phyloP scores from a whole-genome alignment of 2,797 vertebrate genomes.

The Pteronotus mesoamericanus region DNA sequence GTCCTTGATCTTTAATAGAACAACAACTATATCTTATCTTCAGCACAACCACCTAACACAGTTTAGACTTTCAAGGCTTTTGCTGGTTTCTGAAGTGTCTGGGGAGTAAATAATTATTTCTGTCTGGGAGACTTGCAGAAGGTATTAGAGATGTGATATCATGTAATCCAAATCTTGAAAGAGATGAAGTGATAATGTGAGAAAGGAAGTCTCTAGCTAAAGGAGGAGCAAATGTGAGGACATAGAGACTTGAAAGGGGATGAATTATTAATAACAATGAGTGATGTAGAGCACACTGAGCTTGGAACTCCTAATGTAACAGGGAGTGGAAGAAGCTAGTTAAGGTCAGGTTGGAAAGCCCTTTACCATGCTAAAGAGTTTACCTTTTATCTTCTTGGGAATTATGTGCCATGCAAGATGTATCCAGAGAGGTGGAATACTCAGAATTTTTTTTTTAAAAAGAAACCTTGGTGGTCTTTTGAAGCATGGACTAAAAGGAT shows the following conservation, averaged over 20 bases:
- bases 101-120: not conserved
- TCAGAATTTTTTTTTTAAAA: not conserved
- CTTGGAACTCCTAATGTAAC: not conserved
- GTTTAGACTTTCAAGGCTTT: not conserved
- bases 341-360: not conserved
- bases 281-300: not conserved
- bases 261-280: not conserved
- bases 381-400: not conserved
- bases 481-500: not conserved
- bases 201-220: not conserved
- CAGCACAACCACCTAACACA: not conserved
- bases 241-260: not conserved
- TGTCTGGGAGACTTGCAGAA: not conserved
- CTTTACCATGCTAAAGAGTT: not conserved
- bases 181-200: not conserved
- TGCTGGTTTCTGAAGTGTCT: not conserved
- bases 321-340: not conserved
- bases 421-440: not conserved
- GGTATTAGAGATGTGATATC: not conserved
- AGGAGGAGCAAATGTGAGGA: not conserved
- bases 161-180: not conserved
- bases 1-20: not conserved
- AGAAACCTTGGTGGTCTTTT: not conserved
- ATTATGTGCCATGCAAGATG: not conserved
- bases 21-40: not conserved